Evolutionary conservation across 2,888 invertebrate genomes (phyloP).

Genomic region (Scaptomyza cyrtandrae): DNA sequence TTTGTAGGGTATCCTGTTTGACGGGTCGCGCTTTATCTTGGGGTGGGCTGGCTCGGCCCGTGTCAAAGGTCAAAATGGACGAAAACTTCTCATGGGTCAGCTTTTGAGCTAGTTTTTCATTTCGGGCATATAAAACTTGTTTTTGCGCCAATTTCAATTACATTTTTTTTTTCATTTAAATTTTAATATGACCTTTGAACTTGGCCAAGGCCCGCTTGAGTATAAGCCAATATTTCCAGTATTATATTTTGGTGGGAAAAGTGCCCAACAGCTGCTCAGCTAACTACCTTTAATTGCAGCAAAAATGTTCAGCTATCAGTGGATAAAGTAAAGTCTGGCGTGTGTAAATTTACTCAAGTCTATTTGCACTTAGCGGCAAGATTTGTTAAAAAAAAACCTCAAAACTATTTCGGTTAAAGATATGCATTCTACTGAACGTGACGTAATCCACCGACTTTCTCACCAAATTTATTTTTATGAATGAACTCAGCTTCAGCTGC

Average conservation of each 20-base stretch:
- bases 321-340: slow-evolving; percentile 34
- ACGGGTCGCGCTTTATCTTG: slow-evolving; percentile 45
- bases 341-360: slow-evolving; percentile 55
- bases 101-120: slow-evolving; percentile 27
- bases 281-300: slow-evolving; percentile 19
- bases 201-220: slow-evolving; percentile 54
- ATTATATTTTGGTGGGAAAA: slow-evolving; percentile 54
- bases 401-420: slow-evolving; percentile 44
- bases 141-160: slow-evolving; percentile 57
- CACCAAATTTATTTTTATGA: slow-evolving; percentile 70
- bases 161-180: slow-evolving; percentile 51
- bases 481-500: slow-evolving; percentile 57
- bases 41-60: slow-evolving; percentile 60
- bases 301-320: slow-evolving; percentile 50
- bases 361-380: slow-evolving; percentile 75
- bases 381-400: slow-evolving; percentile 45
- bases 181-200: slow-evolving; percentile 72
- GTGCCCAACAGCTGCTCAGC: slow-evolving; percentile 51
- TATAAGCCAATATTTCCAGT: slow-evolving; percentile 56
- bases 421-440: slow-evolving; percentile 24
- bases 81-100: slow-evolving; percentile 80
- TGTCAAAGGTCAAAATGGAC: slow-evolving; percentile 77
- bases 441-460: slow-evolving; percentile 50
- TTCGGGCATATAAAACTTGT: slow-evolving; percentile 62
- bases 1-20: slow-evolving; percentile 52